phyloP scores from a whole-genome alignment of 2,888 invertebrate species.

The Tenodera sinensis region DNA sequence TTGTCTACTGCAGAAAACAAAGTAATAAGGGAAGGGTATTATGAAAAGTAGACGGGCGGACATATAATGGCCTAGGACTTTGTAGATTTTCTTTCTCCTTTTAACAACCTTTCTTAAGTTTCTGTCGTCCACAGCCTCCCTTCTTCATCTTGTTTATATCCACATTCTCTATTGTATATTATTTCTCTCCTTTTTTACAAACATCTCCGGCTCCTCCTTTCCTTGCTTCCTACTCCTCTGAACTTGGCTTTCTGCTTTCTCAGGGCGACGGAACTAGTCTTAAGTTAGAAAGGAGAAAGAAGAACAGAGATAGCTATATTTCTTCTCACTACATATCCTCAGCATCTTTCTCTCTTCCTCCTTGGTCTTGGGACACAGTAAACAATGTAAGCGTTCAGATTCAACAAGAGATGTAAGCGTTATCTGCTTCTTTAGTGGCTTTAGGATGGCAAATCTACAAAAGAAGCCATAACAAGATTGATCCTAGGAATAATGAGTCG shows the following conservation, averaged over 20 bases:
- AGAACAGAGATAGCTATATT: neutral
- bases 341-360: neutral
- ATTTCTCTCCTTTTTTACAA: neutral
- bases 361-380: neutral
- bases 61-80: neutral
- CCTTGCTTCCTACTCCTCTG: too few species aligned
- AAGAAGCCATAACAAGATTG: too few species aligned
- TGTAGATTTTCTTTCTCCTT: neutral
- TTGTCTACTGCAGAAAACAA: neutral
- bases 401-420: neutral
- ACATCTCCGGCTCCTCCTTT: neutral
- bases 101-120: neutral
- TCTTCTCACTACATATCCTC: neutral
- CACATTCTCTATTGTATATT: neutral
- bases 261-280: neutral
- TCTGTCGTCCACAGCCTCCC: neutral
- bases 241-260: neutral
- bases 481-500: too few species aligned
- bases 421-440: neutral
- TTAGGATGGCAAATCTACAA: too few species aligned
- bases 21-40: neutral
- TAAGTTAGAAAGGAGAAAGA: neutral
- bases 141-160: neutral
- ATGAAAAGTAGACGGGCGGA: neutral
- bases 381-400: neutral